Evolutionary conservation across 1,140 invertebrate species (phyloP).

Genomic region (Penaeus vannamei): DNA sequence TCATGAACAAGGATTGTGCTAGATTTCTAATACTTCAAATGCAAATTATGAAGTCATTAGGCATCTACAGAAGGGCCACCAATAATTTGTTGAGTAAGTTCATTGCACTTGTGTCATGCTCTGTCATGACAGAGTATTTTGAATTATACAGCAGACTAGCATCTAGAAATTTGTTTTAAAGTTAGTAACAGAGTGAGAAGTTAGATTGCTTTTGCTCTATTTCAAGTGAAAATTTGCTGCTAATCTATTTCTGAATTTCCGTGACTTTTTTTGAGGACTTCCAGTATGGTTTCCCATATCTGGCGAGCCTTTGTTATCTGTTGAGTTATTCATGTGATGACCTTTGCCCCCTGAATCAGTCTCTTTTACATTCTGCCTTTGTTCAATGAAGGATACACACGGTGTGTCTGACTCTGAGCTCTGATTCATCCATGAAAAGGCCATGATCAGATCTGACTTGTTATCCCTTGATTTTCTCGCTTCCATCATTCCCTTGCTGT

Average conservation of each 20-base stretch:
- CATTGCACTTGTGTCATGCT: too few relatives aligned
- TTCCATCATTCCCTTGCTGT: background rate
- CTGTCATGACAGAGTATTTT: too few relatives aligned
- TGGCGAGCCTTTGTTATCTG: constrained; percentile 3
- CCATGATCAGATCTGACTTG: constrained; percentile 52
- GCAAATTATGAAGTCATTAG: too few relatives aligned
- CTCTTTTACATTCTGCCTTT: constrained; percentile 37
- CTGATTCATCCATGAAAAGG: constrained; percentile 60
- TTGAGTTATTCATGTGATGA: constrained; percentile 10
- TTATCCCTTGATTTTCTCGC: constrained; percentile 9
- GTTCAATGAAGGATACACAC: constrained; percentile 58
- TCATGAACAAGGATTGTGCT: too few relatives aligned
- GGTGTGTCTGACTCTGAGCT: constrained; percentile 48
- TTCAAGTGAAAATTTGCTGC: constrained; percentile 58
- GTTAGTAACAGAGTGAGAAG: too few relatives aligned
- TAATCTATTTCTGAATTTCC: constrained; percentile 57
- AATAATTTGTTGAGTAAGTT: too few relatives aligned
- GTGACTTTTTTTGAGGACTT: constrained; percentile 40
- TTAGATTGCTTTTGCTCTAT: background rate
- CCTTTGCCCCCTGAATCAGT: constrained; percentile 22
- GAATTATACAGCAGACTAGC: too few relatives aligned
- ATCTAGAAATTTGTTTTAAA: too few relatives aligned
- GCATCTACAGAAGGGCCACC: too few relatives aligned
- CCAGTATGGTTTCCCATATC: background rate
- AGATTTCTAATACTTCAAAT: too few relatives aligned